Evolutionary conservation across 2,113 vertebrate genomes (phyloP).

Genomic region (Glaucomys volans): DNA sequence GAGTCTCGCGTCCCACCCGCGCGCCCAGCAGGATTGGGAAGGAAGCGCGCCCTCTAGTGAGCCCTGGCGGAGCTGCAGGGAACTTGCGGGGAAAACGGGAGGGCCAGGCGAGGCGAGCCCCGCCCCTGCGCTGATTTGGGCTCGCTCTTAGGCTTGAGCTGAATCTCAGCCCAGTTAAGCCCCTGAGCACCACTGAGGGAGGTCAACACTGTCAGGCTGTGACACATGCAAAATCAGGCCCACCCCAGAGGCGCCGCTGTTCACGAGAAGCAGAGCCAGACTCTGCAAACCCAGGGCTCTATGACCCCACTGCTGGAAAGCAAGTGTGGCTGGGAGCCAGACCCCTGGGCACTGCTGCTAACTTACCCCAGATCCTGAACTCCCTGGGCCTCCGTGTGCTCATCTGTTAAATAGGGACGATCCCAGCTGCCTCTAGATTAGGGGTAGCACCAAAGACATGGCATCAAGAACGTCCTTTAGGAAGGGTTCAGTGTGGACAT

Average conservation of each 20-base stretch:
- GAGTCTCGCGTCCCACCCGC: not conserved
- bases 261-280: no score
- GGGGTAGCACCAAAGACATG: not conserved
- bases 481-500: not conserved
- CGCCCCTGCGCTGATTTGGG: not conserved
- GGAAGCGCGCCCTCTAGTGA: not conserved
- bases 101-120: no score
- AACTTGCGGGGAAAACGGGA: accelerated
- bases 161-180: not conserved
- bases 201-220: not conserved
- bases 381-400: not conserved
- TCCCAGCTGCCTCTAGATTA: not conserved
- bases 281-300: not conserved
- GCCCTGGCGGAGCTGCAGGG: accelerated
- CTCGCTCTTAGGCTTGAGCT: not conserved
- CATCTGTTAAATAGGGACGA: not conserved
- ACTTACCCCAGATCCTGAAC: accelerated
- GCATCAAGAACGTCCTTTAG: no score
- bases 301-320: not conserved
- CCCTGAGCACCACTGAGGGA: not conserved
- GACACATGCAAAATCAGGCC: not conserved
- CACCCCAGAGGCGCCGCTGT: not conserved
- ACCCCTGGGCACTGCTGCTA: accelerated
- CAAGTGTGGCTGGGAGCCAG: not conserved
- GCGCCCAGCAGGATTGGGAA: accelerated